phyloP scores from a whole-genome alignment of 2,113 vertebrate species.

The Mirounga angustirostris region DNA sequence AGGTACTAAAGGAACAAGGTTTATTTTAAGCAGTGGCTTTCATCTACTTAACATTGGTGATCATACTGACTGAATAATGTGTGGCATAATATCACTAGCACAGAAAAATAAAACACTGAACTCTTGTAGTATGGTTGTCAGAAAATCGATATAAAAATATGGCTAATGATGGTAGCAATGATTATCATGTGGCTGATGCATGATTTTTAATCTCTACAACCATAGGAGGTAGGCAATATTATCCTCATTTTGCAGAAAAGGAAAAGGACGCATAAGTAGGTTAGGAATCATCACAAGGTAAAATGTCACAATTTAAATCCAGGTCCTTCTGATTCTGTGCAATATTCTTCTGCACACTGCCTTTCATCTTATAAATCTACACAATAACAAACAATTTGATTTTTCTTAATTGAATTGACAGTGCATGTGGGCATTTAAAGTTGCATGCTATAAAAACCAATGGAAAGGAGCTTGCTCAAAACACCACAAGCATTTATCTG shows the following conservation, averaged over 20 bases:
- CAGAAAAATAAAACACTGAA: not conserved
- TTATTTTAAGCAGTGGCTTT: not conserved
- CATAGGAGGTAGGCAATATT: accelerated
- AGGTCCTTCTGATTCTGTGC: not conserved
- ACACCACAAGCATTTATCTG: not conserved
- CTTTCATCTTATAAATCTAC: not conserved
- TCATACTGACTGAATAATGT: not conserved
- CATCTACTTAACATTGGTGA: not conserved
- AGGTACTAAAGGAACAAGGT: not conserved
- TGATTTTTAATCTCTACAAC: not conserved
- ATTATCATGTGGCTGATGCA: accelerated
- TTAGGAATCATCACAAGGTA: not conserved
- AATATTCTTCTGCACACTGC: not conserved
- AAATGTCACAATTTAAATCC: not conserved
- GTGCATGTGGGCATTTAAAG: not conserved
- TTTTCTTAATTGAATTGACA: not conserved
- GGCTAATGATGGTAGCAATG: not conserved
- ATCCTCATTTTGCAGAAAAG: not conserved
- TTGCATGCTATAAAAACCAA: not conserved
- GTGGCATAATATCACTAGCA: not conserved
- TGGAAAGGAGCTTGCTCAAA: not conserved
- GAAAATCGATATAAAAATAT: not conserved
- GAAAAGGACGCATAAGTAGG: not conserved
- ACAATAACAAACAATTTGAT: not conserved
- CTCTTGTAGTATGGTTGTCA: not conserved